Evolutionary conservation across 2,797 vertebrate genomes (phyloP), one percentile per base, ranked within the genome.

Genomic region (Propithecus perrieri): DNA sequence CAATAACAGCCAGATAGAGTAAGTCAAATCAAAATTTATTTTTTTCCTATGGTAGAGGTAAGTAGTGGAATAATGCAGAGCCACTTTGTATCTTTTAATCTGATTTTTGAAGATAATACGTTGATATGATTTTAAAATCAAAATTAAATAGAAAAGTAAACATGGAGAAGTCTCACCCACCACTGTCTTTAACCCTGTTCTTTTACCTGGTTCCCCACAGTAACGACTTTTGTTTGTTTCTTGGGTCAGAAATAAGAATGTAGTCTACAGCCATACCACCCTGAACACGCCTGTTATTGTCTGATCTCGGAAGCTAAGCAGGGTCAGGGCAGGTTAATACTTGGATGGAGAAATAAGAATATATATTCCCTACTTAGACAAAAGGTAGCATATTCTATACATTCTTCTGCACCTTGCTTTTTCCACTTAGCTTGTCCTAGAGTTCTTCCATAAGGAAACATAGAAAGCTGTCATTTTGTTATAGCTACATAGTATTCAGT

Each of bases 121-220:
- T 48, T 71, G 5, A 9, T 10, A 41, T 85, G 24, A 87, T 80
- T 89, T 79, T 79, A 74, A 85, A 95, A 85, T 85, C 30, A 83
- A 94, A 94, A 85, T 71, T 85, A 81, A 78, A 79, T 61, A 53
- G 35, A 75, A 94, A 96, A 65, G 9, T 86, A 83, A 48, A 72
- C 50, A 59, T 55, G 59, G 41, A 78, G 43, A 93, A 91, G 2
- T 76, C 59, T 72, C 12, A 65, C 15, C 59, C 10, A 80, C 35
- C 43, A 59, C 30, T 87, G 6, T 71, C 41, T 90, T 93, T 10
- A 18, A 10, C n/a, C 13, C 85, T 87, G 7, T 80, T 83, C n/a
- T 63, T 94, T 91, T 7, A 53, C 74, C 35, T 78, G 35, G n/a
- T 59, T 90, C 59, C 48, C 43, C 72, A 7, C 48, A 50, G 7